Evolutionary conservation across 2,888 invertebrate genomes (phyloP).

Genomic region (Cartodere bifasciata): DNA sequence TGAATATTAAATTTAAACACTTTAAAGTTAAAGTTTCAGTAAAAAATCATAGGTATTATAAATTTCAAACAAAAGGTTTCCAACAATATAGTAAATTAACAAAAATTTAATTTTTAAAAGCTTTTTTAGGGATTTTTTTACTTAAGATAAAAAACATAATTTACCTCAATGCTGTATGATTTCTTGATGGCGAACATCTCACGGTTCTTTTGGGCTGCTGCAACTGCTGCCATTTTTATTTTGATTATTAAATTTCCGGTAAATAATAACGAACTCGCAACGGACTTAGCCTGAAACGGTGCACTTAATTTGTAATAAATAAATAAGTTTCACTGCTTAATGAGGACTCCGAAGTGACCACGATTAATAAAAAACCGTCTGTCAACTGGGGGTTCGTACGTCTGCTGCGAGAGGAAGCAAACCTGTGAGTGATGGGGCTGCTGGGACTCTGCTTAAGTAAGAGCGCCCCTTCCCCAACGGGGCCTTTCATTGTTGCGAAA

Average conservation of each 20-base stretch:
- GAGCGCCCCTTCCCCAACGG: conserved; percentile 32
- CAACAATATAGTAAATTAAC: no score
- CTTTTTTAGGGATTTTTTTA: no score
- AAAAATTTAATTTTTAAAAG: no score
- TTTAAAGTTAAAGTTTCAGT: no score
- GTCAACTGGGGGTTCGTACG: conserved; percentile 27
- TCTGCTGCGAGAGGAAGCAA: conserved; percentile 29
- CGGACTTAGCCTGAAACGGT: conserved; percentile 30
- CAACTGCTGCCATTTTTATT: conserved; percentile 66
- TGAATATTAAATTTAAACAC: no score
- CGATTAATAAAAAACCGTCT: conserved; percentile 36
- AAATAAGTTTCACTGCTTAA: conserved; percentile 37
- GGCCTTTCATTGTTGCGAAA: conserved; percentile 36
- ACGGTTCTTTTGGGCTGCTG: conserved; percentile 86
- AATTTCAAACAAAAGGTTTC: no score
- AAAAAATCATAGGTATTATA: no score
- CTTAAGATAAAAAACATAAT: conserved; percentile 7
- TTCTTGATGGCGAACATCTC: conserved; percentile 96
- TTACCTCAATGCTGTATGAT: conserved; percentile 94
- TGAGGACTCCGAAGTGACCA: conserved; percentile 37
- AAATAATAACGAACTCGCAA: not conserved
- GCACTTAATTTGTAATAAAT: no score
- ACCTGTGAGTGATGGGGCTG: conserved; percentile 25
- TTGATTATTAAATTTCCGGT: conserved; percentile 2
- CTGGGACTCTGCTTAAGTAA: conserved; percentile 32